Evolutionary conservation across 2,113 vertebrate species (phyloP), one percentile per base, ranked within the genome.

Genomic region (Ciconia maguari): DNA sequence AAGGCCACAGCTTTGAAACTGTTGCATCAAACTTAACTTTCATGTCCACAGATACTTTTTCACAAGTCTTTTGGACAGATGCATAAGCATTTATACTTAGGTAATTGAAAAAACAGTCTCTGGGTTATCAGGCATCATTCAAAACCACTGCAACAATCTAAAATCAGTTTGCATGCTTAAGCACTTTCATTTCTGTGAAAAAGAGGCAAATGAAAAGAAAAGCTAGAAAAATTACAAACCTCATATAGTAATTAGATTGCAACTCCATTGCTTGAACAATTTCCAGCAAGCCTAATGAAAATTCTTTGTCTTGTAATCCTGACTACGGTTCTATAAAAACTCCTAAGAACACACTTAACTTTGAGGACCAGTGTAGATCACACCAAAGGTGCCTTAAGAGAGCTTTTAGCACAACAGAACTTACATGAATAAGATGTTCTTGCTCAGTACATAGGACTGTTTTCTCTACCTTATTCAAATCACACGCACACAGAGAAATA

Each of bases 401-500:
- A 82, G 24, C 7, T 60, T 84, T 91, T 76, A 79, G 27, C 48
- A 48, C 41, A 65, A 51, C 21, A 32, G 17, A 79, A 2, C 10
- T 81, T 70, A 34, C 42, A 66, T n/a, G n/a, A 86, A 20, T 81
- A 86, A 88, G 38, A 61, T n/a, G 20, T 61, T 88, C 14, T 95
- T 84, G 21, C 17, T 36, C 26, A 49, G 36, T 65, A 75, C 16
- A n/a, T 24, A 89, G 7, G 30, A 42, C 17, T 44, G 36, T 83
- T 94, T 94, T 75, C 24, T 41, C 9, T 69, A 89, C 41, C 19
- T 91, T 82, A 92, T 92, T 96, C 65, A 89, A 89, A 79, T 85
- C 5, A 5, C 44, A 89, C 65, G 19, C 65, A 87, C 16, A 78
- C 16, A 65, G 84, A 85, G 44, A 94, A 94, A 93, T 91, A 84